Evolutionary conservation across 2,888 invertebrate genomes (phyloP), one percentile per base, ranked within the genome.

Genomic region (Bellardia bayeri): DNA sequence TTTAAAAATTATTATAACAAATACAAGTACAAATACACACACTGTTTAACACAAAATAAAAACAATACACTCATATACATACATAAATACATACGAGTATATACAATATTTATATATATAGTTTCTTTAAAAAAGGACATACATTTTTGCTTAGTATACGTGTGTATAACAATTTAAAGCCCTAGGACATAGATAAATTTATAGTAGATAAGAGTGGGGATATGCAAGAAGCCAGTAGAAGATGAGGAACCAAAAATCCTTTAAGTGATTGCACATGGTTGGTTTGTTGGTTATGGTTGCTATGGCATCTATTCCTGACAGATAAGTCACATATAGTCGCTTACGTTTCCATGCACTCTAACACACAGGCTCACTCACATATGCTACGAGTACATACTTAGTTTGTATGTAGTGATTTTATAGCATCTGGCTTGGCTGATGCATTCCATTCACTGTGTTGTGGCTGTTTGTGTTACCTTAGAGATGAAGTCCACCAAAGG

Each of bases 311-410:
- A 42, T 64, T 23, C 37, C 51, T 69, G 79, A 79, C 63, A 75
- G 54, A 80, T 68, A 85, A 80, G 66, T 58, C 79, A 84, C 64
- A 76, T 63, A 37, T 37, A 58, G 63, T 75, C 58, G 23, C 63
- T 61, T 40, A 63, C 54, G 30, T 30, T 23, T 9, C 23, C 23
- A 23, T n/a, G 30, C 6, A 54, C 40, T 37, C 30, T 49, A 58
- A 68, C 9, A 58, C 11, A 45, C 56, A 7, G 5, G 0, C 49
- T 51, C 16, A 54, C 14, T 54, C 14, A 56, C 23, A 33, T 14
- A 33, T n/a, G 23, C 23, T 23, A 23, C 23, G 23, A 23, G 23
- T 23, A 1, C 23, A 23, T 23, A 23, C 14, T 13, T 30, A 5
- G 23, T 58, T 30, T 14, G 51, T 51, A 51, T 40, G 16, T 51